Evolutionary conservation across 1,140 invertebrate genomes (phyloP).

Genomic region (Drosophila bifasciata): DNA sequence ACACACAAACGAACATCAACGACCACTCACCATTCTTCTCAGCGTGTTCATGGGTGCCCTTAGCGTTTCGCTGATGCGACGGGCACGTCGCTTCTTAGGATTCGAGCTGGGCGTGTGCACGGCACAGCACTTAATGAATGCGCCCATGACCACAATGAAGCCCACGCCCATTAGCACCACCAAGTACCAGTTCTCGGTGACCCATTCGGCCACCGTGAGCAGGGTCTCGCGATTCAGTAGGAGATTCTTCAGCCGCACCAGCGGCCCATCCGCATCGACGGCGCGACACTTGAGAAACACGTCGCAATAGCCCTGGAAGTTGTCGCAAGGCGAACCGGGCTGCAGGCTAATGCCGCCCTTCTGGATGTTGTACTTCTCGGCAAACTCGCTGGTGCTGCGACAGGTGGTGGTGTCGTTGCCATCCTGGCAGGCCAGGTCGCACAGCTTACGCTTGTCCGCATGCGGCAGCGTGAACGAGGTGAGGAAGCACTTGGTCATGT

Average conservation of each 20-base stretch:
- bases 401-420: slow-evolving; percentile 91
- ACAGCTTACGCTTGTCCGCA: slow-evolving; percentile 92
- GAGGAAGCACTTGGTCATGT: slow-evolving; percentile 98
- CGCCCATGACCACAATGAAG: slow-evolving; percentile 97
- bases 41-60: slow-evolving; percentile 95
- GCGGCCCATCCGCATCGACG: slow-evolving; percentile 98
- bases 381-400: slow-evolving; percentile 94
- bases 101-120: slow-evolving; percentile 99
- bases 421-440: slow-evolving; percentile 97
- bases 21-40: slow-evolving; percentile 86
- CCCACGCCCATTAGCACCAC: slow-evolving; percentile 95
- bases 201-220: slow-evolving; percentile 93
- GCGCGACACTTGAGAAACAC: slow-evolving; percentile 98
- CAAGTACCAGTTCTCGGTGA: slow-evolving; percentile 98
- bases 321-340: slow-evolving; percentile 98
- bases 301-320: slow-evolving; percentile 99
- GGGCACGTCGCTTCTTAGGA: slow-evolving; percentile 94
- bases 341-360: slow-evolving; percentile 94
- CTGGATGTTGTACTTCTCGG: slow-evolving; percentile 89
- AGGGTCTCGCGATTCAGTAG: slow-evolving; percentile 97
- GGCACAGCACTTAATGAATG: slow-evolving; percentile 99
- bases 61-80: slow-evolving; percentile 93
- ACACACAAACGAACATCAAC: no score
- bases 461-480: slow-evolving; percentile 93
- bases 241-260: slow-evolving; percentile 98